These are phyloP conservation scores for Stigmatopora nigra DNA, from an alignment of 2,113 vertebrate species.

Conservation along the genomic window DNA sequence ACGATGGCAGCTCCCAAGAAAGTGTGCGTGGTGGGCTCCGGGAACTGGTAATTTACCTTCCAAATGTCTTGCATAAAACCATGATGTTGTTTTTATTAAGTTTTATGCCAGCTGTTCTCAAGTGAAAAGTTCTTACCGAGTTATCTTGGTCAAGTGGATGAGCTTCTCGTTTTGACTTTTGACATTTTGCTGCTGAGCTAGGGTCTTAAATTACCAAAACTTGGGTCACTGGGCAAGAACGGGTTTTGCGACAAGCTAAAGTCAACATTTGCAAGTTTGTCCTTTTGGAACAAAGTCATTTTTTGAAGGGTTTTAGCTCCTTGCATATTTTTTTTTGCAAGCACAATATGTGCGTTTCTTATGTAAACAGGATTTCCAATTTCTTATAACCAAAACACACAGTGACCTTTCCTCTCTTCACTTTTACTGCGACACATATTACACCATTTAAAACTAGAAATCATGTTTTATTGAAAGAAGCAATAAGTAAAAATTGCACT, in stretches of 20 bases:
- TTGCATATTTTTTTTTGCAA: not conserved
- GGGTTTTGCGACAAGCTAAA: not conserved
- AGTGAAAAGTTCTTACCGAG: not conserved
- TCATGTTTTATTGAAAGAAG: not conserved
- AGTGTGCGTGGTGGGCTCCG: slow-evolving; percentile 88
- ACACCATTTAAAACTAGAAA: not conserved
- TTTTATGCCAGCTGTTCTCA: not conserved
- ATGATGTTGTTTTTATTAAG: not conserved
- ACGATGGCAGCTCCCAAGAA: slow-evolving; percentile 70
- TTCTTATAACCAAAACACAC: not conserved
- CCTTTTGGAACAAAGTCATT: too few relatives aligned
- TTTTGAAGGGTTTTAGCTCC: not conserved
- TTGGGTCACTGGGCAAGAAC: not conserved
- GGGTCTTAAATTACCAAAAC: slow-evolving; percentile 2
- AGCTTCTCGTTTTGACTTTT: not conserved
- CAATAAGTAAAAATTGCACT: too few relatives aligned
- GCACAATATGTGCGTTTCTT: not conserved
- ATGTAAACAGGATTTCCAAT: not conserved
- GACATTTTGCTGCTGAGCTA: not conserved
- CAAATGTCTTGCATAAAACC: not conserved
- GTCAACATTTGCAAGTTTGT: too few relatives aligned
- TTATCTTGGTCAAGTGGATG: not conserved
- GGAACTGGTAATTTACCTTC: slow-evolving; percentile 83
- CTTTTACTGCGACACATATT: not conserved
- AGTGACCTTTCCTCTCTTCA: not conserved